Evolutionary conservation across 2,113 vertebrate genomes (phyloP).

Genomic region (Balaeniceps rex): DNA sequence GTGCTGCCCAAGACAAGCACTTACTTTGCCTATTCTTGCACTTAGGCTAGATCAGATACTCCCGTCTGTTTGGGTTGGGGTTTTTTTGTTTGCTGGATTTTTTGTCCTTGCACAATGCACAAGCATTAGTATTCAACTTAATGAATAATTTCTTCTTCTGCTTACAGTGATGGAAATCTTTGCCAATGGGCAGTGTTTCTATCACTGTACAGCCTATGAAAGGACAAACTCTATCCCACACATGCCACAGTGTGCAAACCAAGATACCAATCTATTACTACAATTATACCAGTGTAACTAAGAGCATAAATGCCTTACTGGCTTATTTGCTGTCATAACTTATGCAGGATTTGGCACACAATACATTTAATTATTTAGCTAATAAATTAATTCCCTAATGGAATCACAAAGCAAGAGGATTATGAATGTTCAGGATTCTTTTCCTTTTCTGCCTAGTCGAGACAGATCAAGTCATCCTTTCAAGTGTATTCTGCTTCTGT

Average conservation of each 20-base stretch:
- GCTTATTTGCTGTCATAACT: background rate
- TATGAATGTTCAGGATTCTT: background rate
- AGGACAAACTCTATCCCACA: background rate
- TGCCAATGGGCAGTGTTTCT: background rate
- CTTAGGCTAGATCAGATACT: background rate
- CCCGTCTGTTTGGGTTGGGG: background rate
- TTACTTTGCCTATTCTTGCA: background rate
- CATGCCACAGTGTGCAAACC: background rate
- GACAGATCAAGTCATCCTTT: background rate
- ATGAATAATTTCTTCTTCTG: background rate
- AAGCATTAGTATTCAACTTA: background rate
- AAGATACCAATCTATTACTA: background rate
- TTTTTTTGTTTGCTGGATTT: background rate
- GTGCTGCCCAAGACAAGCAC: background rate
- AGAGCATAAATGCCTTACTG: background rate
- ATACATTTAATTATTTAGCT: conserved; percentile 6
- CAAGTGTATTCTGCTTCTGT: background rate
- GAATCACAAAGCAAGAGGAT: background rate
- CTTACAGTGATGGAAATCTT: background rate
- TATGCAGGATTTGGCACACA: background rate
- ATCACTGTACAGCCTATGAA: background rate
- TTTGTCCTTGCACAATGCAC: background rate
- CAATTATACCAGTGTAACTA: background rate
- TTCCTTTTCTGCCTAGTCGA: background rate
- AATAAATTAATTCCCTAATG: conserved; percentile 34